phyloP scores from a whole-genome alignment of 2,797 vertebrate species.

The Galaxias olidus region DNA sequence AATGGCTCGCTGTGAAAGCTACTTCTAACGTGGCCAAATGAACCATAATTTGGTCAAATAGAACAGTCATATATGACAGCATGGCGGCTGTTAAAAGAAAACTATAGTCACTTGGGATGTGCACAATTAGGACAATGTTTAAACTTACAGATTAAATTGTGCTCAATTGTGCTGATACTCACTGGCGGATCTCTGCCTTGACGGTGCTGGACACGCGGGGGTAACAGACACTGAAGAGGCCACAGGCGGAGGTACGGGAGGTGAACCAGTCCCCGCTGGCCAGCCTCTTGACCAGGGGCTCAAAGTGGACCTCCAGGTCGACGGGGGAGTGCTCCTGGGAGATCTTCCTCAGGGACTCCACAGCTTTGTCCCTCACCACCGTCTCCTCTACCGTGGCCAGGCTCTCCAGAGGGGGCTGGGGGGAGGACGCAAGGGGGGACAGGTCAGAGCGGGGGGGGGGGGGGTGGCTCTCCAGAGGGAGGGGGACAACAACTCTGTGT shows the following conservation, averaged over 20 bases:
- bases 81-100: no score
- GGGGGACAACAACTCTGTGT: no score
- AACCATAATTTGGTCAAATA: no score
- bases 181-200: constrained; percentile 87
- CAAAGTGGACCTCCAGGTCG: constrained; percentile 87
- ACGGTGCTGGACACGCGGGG: constrained; percentile 84
- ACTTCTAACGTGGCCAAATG: no score
- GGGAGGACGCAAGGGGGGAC: not conserved
- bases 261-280: constrained; percentile 90
- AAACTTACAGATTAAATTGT: no score
- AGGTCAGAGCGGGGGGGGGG: no score
- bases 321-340: constrained; percentile 86
- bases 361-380: constrained; percentile 84
- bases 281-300: constrained; percentile 84
- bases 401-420: constrained; percentile 84
- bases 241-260: constrained; percentile 86
- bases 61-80: no score
- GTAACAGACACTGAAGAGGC: constrained; percentile 86
- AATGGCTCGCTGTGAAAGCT: no score
- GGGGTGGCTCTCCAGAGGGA: no score
- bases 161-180: no score
- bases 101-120: no score
- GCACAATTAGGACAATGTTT: no score
- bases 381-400: constrained; percentile 87
- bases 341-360: constrained; percentile 85